Evolutionary conservation across 1,140 invertebrate species (phyloP), one percentile per base, ranked within the genome.

Genomic region (Cotesia chilonis): DNA sequence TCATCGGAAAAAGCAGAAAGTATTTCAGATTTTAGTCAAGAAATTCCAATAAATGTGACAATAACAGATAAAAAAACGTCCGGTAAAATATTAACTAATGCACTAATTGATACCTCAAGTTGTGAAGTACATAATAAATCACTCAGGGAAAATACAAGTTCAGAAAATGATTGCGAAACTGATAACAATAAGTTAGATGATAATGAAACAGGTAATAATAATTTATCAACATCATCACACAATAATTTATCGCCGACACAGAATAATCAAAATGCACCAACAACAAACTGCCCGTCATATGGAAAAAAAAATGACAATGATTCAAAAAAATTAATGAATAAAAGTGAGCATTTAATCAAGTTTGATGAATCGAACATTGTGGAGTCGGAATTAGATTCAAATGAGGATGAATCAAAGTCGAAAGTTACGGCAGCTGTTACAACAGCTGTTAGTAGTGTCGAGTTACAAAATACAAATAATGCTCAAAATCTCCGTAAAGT

Each of bases 41-140:
- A 82, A 64, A 73, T 83, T 69, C 84, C 85, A 71, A 82, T 84
- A 76, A 85, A 85, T 64, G 80, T 83, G 78, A 86, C 84, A 81
- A 83, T 86, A 85, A 81, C 78, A 10, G 81, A 84, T 68, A 83
- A 84, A 37, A 82, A 83, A 73, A 77, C 78, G 71, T 74, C 54
- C 28, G 75, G 79, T 36, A 61, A 79, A 65, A 67, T 64, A 35
- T 74, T 71, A 10, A 36, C 17, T 10, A 75, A 78, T 60, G 59
- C 70, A 61, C 68, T 75, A 14, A 78, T 75, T 17, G 79, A 82
- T 36, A 81, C 59, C 7, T 80, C 77, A 51, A 69, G 69, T 55
- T 76, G 65, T 75, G 78, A 84, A 64, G 63, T 71, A 70, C 73
- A 77, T 71, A 77, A 77, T 20, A 77, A 76, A 66, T 77, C 74